A percentile compares a stretch with the other conserved stretches of the same genome.
These are phyloP conservation scores for Cataglyphis albicans DNA, from an alignment of 2,888 invertebrate species.

Conservation along the genomic window DNA sequence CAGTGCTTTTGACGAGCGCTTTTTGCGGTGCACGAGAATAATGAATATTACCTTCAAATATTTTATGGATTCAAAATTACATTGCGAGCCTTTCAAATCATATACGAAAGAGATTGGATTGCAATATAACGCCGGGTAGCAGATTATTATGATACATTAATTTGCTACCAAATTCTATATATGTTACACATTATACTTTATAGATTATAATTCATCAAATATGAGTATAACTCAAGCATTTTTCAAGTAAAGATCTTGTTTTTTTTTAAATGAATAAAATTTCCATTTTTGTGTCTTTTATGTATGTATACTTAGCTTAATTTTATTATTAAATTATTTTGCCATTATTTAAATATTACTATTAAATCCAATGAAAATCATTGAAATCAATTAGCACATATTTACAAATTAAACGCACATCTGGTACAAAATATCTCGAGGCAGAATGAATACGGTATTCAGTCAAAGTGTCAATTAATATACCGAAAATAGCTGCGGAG, in stretches of 20 bases:
- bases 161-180: conserved; percentile 10
- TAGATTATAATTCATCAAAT: background rate
- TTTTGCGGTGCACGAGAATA: conserved; percentile 28
- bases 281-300: background rate
- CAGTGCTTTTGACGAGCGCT: conserved; percentile 41
- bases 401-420: background rate
- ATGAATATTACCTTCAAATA: conserved; percentile 51
- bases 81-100: conserved; percentile 27
- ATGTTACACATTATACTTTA: background rate
- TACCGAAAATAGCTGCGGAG: conserved; percentile 58
- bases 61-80: conserved; percentile 42
- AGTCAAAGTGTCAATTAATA: conserved; percentile 49
- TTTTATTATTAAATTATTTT: conserved; percentile 1
- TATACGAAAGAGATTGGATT: conserved; percentile 38
- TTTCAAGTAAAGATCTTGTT: conserved; percentile 4
- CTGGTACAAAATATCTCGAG: background rate
- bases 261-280: background rate
- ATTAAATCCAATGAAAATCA: background rate
- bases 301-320: background rate
- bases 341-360: background rate
- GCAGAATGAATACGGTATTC: conserved; percentile 42
- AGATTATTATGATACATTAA: conserved; percentile 18
- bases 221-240: conserved; percentile 2
- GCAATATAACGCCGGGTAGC: conserved; percentile 24
- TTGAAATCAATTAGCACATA: background rate